Base-by-base conservation (phyloP, 1,140 invertebrate species). In the Procambarus virginalis region DNA sequence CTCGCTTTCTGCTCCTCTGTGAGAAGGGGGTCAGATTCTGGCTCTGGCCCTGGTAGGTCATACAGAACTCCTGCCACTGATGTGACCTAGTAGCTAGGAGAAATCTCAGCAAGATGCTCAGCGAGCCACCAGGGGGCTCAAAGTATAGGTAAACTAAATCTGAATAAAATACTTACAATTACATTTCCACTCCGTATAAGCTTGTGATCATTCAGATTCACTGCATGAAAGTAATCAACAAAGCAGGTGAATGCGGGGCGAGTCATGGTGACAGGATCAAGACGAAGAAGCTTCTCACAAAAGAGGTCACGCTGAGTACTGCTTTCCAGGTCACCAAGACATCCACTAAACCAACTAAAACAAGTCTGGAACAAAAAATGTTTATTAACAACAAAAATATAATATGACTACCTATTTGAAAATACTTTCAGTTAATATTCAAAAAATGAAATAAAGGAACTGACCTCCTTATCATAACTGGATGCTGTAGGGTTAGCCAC, bases 311-410 rank as follows among this genome's bases (percentile, higher is more conserved):
- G 93, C 90, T 94, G 94, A 9, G 95, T 95, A 22, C 95, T 94
- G 45, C 93, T 92, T 79, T 95, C 94, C 75, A 95, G 92, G 91
- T 95, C 95, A 80, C 93, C 93, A n/a, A 95, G 91, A 70, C 95
- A 94, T 87, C 93, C 93, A 76, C 93, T 94, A 92, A 95, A 95
- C 95, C 95, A 95, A 51, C 94, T 94, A 92, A 94, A 95, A 89
- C 95, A 95, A 3, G 94, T 94, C 94, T 95, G 92, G 60, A 89
- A 68, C 48, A 73, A 82, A 45, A 60, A n/a, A 51, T 3, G 0
- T 14, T 4, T 64, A 14, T 64, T 64, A 17, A 64, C 60, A 48
- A 10, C 9, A 34, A 58, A 58, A 58, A 58, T 58, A 58, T 12
- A 58, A 12, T 58, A 58, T 58, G 12, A 58, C 34, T 34, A 34